phyloP scores from a whole-genome alignment of 2,113 vertebrate species.

The Nerophis lumbriciformis region DNA sequence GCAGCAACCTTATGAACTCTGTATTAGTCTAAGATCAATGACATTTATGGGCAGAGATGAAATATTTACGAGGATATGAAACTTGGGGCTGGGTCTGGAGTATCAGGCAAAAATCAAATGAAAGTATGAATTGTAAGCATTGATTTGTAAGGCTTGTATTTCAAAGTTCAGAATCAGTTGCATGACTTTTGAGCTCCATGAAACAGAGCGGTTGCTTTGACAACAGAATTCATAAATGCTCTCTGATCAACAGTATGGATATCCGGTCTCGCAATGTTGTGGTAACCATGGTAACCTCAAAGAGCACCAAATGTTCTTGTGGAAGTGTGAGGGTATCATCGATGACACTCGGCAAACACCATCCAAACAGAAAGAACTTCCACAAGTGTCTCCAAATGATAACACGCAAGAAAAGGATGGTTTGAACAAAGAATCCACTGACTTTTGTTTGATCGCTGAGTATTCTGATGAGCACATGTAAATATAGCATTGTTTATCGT shows the following conservation, averaged over 20 bases:
- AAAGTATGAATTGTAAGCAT: constrained; percentile 3
- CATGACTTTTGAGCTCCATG: constrained; percentile 1
- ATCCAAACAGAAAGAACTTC: constrained; percentile 25
- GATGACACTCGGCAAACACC: constrained; percentile 47
- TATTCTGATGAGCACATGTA: too few species aligned
- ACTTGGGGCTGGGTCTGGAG: constrained; percentile 18
- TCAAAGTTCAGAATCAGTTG: constrained; percentile 8
- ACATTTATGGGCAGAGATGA: constrained; percentile 30
- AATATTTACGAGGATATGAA: constrained; percentile 43
- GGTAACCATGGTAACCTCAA: constrained; percentile 70
- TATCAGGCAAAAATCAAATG: constrained; percentile 3
- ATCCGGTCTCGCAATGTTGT: constrained; percentile 63
- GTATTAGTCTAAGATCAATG: constrained; percentile 42
- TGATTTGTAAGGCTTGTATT: not conserved
- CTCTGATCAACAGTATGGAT: constrained; percentile 61
- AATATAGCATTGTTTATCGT: too few species aligned
- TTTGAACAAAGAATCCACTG: too few species aligned
- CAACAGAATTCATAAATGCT: constrained; percentile 40
- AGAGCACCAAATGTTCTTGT: constrained; percentile 64
- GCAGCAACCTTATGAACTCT: constrained; percentile 47
- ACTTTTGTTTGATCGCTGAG: too few species aligned
- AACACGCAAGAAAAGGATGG: not conserved
- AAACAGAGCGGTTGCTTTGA: constrained; percentile 25
- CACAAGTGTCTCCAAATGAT: constrained; percentile 16
- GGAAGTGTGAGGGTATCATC: constrained; percentile 62